Evolutionary conservation across 2,797 vertebrate species (phyloP).

Genomic region (Salarias fasciatus): DNA sequence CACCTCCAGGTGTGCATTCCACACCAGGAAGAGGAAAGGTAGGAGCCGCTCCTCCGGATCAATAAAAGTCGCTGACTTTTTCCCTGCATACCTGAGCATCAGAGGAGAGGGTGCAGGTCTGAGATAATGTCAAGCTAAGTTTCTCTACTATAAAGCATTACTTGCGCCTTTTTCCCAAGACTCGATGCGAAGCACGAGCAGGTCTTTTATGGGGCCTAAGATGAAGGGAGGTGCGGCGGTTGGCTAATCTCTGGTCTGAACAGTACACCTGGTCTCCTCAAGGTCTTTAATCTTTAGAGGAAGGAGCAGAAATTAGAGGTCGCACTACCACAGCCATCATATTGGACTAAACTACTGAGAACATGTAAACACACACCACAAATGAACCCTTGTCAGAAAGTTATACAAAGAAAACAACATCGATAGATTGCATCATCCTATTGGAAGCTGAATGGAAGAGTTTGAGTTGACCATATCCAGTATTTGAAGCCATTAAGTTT

Average conservation of each 20-base stretch:
- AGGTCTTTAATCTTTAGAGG: slow-evolving; percentile 79
- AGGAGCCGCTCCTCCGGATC: slow-evolving; percentile 66
- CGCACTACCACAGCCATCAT: slow-evolving; percentile 46
- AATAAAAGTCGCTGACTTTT: slow-evolving; percentile 61
- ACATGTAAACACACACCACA: slow-evolving; percentile 50
- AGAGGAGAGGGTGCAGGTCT: slow-evolving; percentile 25
- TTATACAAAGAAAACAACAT: no score
- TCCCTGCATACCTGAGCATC: slow-evolving; percentile 31
- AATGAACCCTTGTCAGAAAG: slow-evolving; percentile 47
- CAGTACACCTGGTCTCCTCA: slow-evolving; percentile 76
- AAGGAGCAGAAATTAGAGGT: slow-evolving; percentile 79
- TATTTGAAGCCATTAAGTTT: no score
- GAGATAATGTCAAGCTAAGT: background rate
- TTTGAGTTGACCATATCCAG: no score
- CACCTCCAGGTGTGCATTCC: slow-evolving; percentile 85
- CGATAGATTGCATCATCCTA: no score
- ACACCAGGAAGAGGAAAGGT: slow-evolving; percentile 56
- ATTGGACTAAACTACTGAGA: slow-evolving; percentile 38
- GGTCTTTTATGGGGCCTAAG: slow-evolving; percentile 27
- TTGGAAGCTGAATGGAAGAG: no score
- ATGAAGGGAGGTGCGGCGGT: slow-evolving; percentile 41
- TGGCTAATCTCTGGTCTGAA: slow-evolving; percentile 54
- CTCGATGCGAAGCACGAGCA: background rate
- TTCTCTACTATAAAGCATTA: slow-evolving; percentile 1
- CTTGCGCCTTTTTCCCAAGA: slow-evolving; percentile 11